These are phyloP conservation scores for Ochropacha duplaris DNA, from an alignment of 2,888 invertebrate species.

Conservation along the genomic window DNA sequence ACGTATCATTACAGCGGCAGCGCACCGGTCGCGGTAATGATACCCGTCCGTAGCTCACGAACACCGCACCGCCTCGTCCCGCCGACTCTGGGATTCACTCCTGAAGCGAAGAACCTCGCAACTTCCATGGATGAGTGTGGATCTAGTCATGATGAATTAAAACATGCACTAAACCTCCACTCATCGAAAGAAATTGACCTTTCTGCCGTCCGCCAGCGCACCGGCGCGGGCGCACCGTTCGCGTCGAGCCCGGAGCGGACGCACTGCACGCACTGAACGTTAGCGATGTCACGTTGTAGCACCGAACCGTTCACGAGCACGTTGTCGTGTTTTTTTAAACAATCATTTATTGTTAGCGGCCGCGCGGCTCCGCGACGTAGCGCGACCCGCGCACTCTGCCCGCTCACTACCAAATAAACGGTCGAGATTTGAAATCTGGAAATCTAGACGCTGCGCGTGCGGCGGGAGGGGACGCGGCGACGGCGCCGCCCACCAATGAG, in stretches of 20 bases:
- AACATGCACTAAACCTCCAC: conserved; percentile 90
- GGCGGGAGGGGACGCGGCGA: conserved; percentile 51
- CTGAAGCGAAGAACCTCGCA: conserved; percentile 71
- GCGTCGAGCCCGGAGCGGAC: conserved; percentile 66
- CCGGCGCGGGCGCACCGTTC: conserved; percentile 78
- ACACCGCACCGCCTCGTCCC: conserved; percentile 39
- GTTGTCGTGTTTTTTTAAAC: conserved; percentile 69
- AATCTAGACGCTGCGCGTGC: conserved; percentile 78
- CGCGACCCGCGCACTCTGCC: conserved; percentile 61
- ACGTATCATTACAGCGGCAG: conserved; percentile 74
- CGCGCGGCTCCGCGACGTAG: conserved; percentile 46
- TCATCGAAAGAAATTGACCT: conserved; percentile 86
- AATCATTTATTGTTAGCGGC: conserved; percentile 41
- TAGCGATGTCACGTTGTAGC: conserved; percentile 72
- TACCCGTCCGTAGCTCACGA: conserved; percentile 56
- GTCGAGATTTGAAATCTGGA: conserved; percentile 82
- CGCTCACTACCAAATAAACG: conserved; percentile 80
- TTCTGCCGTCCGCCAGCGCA: conserved; percentile 58
- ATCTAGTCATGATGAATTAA: conserved; percentile 87
- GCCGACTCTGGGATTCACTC: conserved; percentile 34
- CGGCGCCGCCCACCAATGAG: conserved; percentile 55
- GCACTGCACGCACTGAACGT: conserved; percentile 79
- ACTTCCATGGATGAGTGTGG: conserved; percentile 91
- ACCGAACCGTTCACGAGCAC: conserved; percentile 75
- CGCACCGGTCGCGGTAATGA: conserved; percentile 67